phyloP scores from a whole-genome alignment of 2,888 invertebrate genomes.

The Caenorhabditis drosophilae region DNA sequence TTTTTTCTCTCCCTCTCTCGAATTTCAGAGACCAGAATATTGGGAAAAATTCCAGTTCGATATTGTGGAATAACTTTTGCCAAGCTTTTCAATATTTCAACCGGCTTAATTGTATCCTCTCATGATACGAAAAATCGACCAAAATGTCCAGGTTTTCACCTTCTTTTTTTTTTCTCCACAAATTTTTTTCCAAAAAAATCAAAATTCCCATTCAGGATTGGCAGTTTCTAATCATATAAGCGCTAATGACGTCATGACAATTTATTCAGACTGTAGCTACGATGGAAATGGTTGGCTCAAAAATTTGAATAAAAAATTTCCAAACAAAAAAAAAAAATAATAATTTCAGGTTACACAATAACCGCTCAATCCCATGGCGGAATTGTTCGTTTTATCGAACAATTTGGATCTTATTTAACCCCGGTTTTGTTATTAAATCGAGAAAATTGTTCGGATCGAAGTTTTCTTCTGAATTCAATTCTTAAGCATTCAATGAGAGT shows the following conservation, averaged over 20 bases:
- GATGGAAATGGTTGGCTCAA: constrained; percentile 23
- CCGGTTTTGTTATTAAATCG: constrained; percentile 44
- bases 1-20: too few relatives aligned
- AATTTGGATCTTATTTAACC: constrained; percentile 45
- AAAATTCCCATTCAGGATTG: constrained; percentile 53
- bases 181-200: not conserved
- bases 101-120: constrained; percentile 51
- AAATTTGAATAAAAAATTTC: not conserved
- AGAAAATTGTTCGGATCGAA: constrained; percentile 14
- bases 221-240: constrained; percentile 59
- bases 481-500: constrained; percentile 17
- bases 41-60: constrained; percentile 13
- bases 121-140: constrained; percentile 52
- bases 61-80: constrained; percentile 56
- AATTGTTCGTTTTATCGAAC: constrained; percentile 40
- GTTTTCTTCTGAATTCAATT: constrained; percentile 8
- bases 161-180: not conserved
- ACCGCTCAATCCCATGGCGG: constrained; percentile 61
- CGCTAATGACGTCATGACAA: constrained; percentile 60
- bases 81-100: constrained; percentile 53
- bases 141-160: constrained; percentile 41
- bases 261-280: constrained; percentile 53
- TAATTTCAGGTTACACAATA: constrained; percentile 51
- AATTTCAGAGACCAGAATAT: too few relatives aligned
- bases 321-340: not conserved